Conservation (phyloP, 1,140 invertebrate species). For the Lordiphosa collinella region DNA sequence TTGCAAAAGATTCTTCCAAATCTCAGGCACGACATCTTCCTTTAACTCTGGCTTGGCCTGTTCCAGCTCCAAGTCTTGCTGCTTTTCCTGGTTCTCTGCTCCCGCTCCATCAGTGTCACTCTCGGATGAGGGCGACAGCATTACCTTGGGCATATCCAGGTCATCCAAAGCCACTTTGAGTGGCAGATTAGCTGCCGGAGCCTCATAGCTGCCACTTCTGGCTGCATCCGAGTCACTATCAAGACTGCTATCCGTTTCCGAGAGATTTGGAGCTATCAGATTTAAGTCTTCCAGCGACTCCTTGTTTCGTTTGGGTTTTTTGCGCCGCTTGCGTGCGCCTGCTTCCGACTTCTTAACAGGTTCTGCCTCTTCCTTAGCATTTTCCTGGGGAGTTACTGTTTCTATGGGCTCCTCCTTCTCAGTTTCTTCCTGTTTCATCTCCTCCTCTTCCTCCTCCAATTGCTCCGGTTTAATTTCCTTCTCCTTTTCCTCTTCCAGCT, state of each 20-base stretch:
- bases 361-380: too few species aligned
- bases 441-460: conserved; percentile 10
- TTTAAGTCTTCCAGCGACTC: conserved; percentile 82
- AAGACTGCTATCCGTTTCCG: conserved; percentile 89
- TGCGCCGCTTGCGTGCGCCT: conserved; percentile 80
- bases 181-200: conserved; percentile 25
- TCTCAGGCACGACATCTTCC: conserved; percentile 82
- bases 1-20: conserved; percentile 88
- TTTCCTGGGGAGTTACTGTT: too few species aligned
- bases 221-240: conserved; percentile 83
- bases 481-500: not conserved
- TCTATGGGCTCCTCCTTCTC: conserved; percentile 13
- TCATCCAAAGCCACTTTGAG: conserved; percentile 51
- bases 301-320: conserved; percentile 83
- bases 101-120: conserved; percentile 44
- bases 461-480: not conserved
- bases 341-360: too few species aligned
- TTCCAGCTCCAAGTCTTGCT: not conserved
- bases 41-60: not conserved
- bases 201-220: conserved; percentile 17
- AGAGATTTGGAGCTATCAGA: conserved; percentile 89
- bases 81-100: conserved; percentile 3
- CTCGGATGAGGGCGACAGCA: conserved; percentile 65
- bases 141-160: conserved; percentile 58
- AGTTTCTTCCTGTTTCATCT: conserved; percentile 63